Base-by-base conservation (phyloP, 2,888 invertebrate species). In the Griposia aprilina region DNA sequence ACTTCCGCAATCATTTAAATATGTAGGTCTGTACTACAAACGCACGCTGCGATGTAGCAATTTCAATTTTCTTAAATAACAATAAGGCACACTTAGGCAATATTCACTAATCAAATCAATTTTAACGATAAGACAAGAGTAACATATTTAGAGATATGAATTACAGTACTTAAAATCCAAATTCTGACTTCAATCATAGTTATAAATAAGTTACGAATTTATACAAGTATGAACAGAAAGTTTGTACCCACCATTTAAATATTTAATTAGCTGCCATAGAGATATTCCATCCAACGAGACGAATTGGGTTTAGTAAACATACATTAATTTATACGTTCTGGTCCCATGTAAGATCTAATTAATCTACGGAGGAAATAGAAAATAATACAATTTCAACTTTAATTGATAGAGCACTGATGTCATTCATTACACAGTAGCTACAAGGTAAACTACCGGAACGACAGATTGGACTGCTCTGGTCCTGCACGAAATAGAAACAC, bases 301-400 rank as follows among this genome's bases (percentile, higher is more conserved):
- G 88, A 90, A 88, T 90, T 90, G 87, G 90, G 90, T 92, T 94
- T 93, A 93, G 93, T 93, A 94, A 94, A 93, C 94, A 93, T 93
- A 91, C 93, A 94, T 94, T 92, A 94, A 94, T 94, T 93, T 92
- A 91, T 90, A 91, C 93, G 94, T 94, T 94, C 95, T 94, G 95
- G 94, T 94, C 92, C 93, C 94, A 93, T 93, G 93, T 94, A 94
- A 95, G 93, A 94, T 94, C 92, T 90, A 94, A 95, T 96, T 95
- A 95, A 94, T 94, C 91, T 94, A 93, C 92, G 87, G 92, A 93
- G 94, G 94, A 94, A 95, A 94, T 94, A 92, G 92, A 95, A 95
- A 94, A 94, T 94, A 93, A 94, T 93, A 93, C 93, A 94, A 95
- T 94, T 95, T 93, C 90, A 94, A 94, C 92, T 94, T 94, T 93